These are phyloP conservation scores for Dromiciops gliroides DNA, from an alignment of 2,113 vertebrate species.

Conservation along the genomic window DNA sequence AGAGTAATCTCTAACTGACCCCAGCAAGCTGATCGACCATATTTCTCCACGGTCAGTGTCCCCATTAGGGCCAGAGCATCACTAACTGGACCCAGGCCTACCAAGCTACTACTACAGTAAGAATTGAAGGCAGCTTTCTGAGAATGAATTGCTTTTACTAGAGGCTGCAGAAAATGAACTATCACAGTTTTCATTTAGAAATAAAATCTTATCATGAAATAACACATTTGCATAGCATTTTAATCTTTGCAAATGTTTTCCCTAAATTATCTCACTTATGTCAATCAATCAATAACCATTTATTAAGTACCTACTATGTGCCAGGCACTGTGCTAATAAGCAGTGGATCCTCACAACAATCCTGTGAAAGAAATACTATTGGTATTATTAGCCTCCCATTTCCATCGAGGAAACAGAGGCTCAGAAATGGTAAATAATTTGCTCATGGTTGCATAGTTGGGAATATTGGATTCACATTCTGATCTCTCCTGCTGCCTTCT, in stretches of 20 bases:
- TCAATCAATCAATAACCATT: background rate
- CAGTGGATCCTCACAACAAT: background rate
- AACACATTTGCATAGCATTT: background rate
- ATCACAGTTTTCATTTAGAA: background rate
- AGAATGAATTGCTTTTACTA: background rate
- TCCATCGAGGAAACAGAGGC: background rate
- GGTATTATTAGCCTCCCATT: background rate
- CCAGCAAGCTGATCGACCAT: too few species aligned
- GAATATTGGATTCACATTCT: background rate
- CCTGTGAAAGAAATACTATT: background rate
- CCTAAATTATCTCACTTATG: background rate
- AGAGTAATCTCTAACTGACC: too few species aligned
- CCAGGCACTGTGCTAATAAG: background rate
- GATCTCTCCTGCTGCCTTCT: background rate
- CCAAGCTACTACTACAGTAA: too few species aligned
- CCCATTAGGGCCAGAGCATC: too few species aligned
- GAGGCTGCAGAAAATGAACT: background rate
- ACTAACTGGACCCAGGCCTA: too few species aligned
- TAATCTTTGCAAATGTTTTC: background rate
- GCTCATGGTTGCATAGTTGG: background rate
- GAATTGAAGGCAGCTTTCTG: background rate
- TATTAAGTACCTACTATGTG: background rate
- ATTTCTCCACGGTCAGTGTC: too few species aligned
- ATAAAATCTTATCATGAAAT: background rate
- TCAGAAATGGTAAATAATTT: background rate